Evolutionary conservation across 2,888 invertebrate species (phyloP).

Genomic region (Hermodice carunculata): DNA sequence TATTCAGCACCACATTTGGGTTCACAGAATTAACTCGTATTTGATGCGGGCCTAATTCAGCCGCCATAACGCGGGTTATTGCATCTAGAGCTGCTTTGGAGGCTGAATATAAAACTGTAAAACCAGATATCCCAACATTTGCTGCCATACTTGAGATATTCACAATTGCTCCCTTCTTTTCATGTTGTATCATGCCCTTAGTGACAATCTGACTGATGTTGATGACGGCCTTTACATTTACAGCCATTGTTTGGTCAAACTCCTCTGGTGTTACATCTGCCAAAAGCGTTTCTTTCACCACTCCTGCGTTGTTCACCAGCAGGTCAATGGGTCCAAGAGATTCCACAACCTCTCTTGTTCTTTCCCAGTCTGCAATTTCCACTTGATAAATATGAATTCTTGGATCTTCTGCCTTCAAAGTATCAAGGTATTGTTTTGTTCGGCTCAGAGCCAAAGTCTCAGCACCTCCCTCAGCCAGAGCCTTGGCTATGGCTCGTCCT

Average conservation of each 20-base stretch:
- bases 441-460: constrained; percentile 20
- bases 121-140: constrained; percentile 80
- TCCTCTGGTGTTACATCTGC: too few species aligned
- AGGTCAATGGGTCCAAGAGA: constrained; percentile 81
- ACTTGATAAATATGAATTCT: constrained; percentile 72
- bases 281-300: too few species aligned
- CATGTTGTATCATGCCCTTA: constrained; percentile 79
- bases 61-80: constrained; percentile 84
- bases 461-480: constrained; percentile 23
- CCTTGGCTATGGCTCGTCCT: constrained; percentile 19
- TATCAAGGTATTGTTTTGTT: constrained; percentile 20
- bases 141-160: constrained; percentile 86
- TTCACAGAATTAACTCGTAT: constrained; percentile 92
- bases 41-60: constrained; percentile 84
- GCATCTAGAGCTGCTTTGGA: constrained; percentile 92
- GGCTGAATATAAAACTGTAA: constrained; percentile 84
- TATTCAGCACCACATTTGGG: constrained; percentile 95
- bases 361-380: constrained; percentile 84
- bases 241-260: too few species aligned
- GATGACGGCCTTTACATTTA: constrained; percentile 88
- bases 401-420: constrained; percentile 36
- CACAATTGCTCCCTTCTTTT: constrained; percentile 84
- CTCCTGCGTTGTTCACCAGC: constrained; percentile 94
- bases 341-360: constrained; percentile 76
- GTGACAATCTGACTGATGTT: constrained; percentile 86